Conservation (phyloP, 2,888 invertebrate genomes). For the Drosophila meridionalis region DNA sequence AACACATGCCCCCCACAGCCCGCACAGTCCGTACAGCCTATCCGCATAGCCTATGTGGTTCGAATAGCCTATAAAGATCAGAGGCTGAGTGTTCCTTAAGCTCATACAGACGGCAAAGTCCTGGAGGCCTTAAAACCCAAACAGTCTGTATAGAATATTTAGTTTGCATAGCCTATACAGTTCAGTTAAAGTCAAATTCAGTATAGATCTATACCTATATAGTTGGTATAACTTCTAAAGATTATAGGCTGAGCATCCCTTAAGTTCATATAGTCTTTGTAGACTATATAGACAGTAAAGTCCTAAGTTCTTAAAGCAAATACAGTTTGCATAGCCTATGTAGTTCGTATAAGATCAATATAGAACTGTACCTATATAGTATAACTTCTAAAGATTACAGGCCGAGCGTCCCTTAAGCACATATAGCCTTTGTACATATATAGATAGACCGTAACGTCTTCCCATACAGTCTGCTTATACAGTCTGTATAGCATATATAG, state of each 20-base stretch:
- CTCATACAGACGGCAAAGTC: background rate
- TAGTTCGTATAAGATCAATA: background rate
- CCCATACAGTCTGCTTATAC: background rate
- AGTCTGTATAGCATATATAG: too few relatives aligned
- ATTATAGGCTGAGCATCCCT: background rate
- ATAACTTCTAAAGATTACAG: too few relatives aligned
- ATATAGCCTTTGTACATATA: too few relatives aligned
- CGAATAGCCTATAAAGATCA: background rate
- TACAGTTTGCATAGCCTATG: too few relatives aligned
- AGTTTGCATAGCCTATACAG: background rate
- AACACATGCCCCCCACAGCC: slow-evolving; percentile 17
- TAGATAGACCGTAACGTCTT: too few relatives aligned
- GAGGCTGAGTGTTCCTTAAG: background rate
- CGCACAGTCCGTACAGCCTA: background rate
- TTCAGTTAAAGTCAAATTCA: too few relatives aligned
- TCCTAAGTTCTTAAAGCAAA: background rate
- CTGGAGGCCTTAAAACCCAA: background rate
- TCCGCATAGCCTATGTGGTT: background rate
- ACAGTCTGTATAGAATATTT: background rate
- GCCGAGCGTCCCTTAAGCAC: too few relatives aligned
- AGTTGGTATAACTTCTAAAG: background rate
- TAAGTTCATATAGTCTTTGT: background rate
- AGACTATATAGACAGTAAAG: background rate
- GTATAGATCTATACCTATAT: background rate
- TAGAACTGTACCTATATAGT: too few relatives aligned